These are phyloP conservation scores for Antheraea pernyi DNA, from an alignment of 1,140 invertebrate genomes.

Conservation along the genomic window DNA sequence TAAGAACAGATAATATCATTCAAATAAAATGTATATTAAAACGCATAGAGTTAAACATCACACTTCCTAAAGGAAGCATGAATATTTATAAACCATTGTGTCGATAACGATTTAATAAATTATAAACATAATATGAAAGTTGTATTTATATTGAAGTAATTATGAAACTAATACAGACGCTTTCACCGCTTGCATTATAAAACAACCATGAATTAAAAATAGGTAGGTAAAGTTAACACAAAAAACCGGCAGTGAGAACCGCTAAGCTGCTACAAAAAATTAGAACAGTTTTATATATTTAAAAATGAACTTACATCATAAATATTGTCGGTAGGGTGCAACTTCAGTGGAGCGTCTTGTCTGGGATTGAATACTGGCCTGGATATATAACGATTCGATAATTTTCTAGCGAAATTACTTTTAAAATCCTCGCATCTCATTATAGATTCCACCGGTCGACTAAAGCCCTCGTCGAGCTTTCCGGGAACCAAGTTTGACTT, in stretches of 20 bases:
- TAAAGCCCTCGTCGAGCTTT: slow-evolving; percentile 55
- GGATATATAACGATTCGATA: slow-evolving; percentile 65
- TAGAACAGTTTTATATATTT: slow-evolving; percentile 8
- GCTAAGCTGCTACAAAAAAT: background rate
- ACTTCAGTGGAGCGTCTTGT: slow-evolving; percentile 46
- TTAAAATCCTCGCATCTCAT: slow-evolving; percentile 74
- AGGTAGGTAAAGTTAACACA: background rate
- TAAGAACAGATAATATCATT: background rate
- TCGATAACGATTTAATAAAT: slow-evolving; percentile 5
- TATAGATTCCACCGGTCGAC: slow-evolving; percentile 66
- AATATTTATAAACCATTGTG: slow-evolving; percentile 18
- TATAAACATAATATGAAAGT: background rate
- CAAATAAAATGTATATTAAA: background rate
- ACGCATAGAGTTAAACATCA: background rate
- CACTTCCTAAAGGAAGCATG: slow-evolving; percentile 19
- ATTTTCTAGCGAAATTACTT: slow-evolving; percentile 69
- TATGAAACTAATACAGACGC: slow-evolving; percentile 12
- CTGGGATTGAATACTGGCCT: slow-evolving; percentile 40
- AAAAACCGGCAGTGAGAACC: background rate
- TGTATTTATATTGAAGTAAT: background rate
- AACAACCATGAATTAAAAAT: slow-evolving; percentile 7
- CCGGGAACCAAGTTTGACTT: slow-evolving; percentile 37
- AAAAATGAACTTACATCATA: slow-evolving; percentile 8
- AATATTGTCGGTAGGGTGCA: slow-evolving; percentile 32
- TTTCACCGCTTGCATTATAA: slow-evolving; percentile 17